These are phyloP conservation scores for Eospalax fontanierii DNA, from an alignment of 2,797 vertebrate species.

Conservation along the genomic window DNA sequence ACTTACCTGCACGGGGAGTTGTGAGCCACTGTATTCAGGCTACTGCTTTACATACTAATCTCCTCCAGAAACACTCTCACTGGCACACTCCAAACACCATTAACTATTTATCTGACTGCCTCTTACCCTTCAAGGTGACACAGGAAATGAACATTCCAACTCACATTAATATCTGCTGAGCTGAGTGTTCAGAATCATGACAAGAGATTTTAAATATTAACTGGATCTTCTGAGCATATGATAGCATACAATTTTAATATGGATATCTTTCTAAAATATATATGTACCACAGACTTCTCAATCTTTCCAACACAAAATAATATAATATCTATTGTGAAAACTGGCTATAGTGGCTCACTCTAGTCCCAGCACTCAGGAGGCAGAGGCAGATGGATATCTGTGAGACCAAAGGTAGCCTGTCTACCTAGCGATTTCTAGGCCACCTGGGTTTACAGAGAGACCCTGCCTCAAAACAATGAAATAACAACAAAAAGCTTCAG, in stretches of 20 bases:
- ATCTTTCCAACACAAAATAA: background rate
- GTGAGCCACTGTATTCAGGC: no score
- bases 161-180: background rate
- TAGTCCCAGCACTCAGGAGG: no score
- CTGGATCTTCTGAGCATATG: background rate
- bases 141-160: background rate
- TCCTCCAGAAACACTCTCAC: background rate
- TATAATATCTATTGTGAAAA: background rate
- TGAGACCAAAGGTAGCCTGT: no score
- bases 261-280: conserved; percentile 17
- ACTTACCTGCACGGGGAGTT: no score
- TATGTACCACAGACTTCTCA: background rate
- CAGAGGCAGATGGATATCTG: no score
- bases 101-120: background rate
- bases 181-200: background rate
- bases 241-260: background rate
- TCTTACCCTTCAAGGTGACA: background rate
- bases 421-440: no score
- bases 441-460: no score
- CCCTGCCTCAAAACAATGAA: no score
- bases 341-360: no score
- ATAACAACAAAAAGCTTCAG: no score
- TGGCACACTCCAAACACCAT: background rate
- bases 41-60: no score
- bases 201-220: background rate